Evolutionary conservation across 2,113 vertebrate genomes (phyloP).

Genomic region (Sorex fumeus): DNA sequence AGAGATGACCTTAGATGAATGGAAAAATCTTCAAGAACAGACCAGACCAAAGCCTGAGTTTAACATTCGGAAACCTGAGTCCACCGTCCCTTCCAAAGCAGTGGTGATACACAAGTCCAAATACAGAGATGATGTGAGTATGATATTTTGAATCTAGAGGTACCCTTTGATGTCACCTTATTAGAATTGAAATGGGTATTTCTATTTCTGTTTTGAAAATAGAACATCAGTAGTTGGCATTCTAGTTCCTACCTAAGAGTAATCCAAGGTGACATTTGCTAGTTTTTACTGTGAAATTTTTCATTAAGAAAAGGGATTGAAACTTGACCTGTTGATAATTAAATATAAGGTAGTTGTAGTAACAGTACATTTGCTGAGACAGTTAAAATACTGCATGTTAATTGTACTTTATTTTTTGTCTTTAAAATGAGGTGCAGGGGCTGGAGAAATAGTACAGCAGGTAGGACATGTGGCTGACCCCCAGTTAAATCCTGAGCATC

Average conservation of each 20-base stretch:
- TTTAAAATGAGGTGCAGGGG: neutral
- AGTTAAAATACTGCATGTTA: neutral
- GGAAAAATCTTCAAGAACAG: conserved; percentile 95
- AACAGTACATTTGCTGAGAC: neutral
- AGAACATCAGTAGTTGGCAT: neutral
- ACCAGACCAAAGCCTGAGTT: conserved; percentile 94
- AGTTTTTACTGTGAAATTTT: conserved; percentile 34
- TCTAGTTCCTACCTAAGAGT: conserved; percentile 44
- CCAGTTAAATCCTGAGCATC: too few species aligned
- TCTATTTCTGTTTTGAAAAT: neutral
- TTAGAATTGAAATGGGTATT: conserved; percentile 10
- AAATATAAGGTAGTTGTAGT: neutral
- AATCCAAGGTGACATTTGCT: neutral
- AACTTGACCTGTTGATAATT: neutral
- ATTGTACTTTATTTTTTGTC: neutral
- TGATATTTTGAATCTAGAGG: conserved; percentile 70
- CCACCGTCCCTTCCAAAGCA: conserved; percentile 94
- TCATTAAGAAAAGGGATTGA: neutral
- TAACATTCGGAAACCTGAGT: conserved; percentile 96
- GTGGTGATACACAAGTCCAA: conserved; percentile 97
- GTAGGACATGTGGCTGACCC: too few species aligned
- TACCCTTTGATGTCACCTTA: conserved; percentile 49
- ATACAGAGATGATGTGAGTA: conserved; percentile 90
- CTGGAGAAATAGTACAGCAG: too few species aligned
- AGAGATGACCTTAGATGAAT: conserved; percentile 98